A percentile compares a stretch with the other conserved stretches of the same genome.
Evolutionary conservation across 2,888 invertebrate genomes (phyloP).

Genomic region (Argynnis bischoffii): DNA sequence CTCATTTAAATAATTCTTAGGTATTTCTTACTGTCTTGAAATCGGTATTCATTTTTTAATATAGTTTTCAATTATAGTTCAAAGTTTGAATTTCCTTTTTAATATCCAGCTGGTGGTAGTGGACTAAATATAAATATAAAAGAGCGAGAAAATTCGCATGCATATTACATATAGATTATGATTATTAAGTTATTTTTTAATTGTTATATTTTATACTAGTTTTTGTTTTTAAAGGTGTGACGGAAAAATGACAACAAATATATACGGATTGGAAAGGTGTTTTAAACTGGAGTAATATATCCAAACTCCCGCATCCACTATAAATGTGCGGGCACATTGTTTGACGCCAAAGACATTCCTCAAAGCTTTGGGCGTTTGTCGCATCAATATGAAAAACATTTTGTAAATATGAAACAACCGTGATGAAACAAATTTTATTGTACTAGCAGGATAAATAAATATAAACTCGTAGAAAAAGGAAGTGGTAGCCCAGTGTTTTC

Average conservation of each 20-base stretch:
- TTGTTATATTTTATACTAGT: background rate
- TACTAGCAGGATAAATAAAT: background rate
- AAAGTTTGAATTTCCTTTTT: too few species aligned
- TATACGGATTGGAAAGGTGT: slow-evolving; percentile 8
- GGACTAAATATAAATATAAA: too few species aligned
- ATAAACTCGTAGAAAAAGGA: background rate
- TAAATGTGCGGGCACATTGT: slow-evolving; percentile 29
- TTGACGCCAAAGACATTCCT: slow-evolving; percentile 30
- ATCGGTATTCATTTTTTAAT: too few species aligned
- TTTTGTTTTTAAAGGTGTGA: background rate
- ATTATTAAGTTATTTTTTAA: background rate
- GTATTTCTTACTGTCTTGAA: too few species aligned
- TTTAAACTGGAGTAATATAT: slow-evolving; percentile 13
- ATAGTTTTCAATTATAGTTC: too few species aligned
- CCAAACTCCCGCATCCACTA: slow-evolving; percentile 23
- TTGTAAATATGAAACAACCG: slow-evolving; percentile 17
- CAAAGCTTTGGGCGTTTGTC: slow-evolving; percentile 34
- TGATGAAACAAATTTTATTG: slow-evolving; percentile 5
- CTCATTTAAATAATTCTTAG: too few species aligned
- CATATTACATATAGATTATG: background rate
- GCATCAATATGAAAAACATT: slow-evolving; percentile 28
- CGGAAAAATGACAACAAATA: slow-evolving; percentile 10
- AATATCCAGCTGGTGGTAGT: too few species aligned
- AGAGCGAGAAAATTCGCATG: too few species aligned
- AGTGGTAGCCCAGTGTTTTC: background rate